A percentile compares a stretch with the other conserved stretches of the same genome.
These are phyloP conservation scores for Geodia barretti DNA, from an alignment of 37 sponge, comb jelly and placozoan species.

Conservation along the genomic window DNA sequence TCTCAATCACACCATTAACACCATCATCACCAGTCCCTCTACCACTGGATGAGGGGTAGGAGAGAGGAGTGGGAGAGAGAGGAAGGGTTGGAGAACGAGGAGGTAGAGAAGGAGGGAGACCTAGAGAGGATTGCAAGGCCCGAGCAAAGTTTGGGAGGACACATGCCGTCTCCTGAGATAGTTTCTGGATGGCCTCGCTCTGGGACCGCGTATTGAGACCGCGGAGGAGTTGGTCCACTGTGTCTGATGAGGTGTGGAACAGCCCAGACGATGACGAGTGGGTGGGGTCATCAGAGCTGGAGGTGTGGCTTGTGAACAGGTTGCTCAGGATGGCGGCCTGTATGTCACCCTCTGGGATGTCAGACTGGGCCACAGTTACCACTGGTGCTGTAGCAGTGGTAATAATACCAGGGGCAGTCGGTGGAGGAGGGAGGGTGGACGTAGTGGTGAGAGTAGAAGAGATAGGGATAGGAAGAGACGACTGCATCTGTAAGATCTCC, in stretches of 20 bases:
- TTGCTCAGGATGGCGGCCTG: neutral
- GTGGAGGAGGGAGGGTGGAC: too few species aligned
- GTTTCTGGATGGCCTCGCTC: conserved; percentile 22
- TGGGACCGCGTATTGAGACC: conserved; percentile 7
- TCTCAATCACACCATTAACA: too few species aligned
- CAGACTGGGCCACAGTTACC: too few species aligned
- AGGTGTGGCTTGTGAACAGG: neutral
- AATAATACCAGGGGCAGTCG: too few species aligned
- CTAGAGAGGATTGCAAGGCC: conserved; percentile 1
- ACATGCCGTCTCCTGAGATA: conserved; percentile 43
- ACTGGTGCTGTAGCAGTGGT: too few species aligned
- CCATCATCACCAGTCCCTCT: too few species aligned
- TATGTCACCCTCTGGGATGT: neutral
- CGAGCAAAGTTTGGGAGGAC: conserved; percentile 50
- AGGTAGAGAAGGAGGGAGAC: too few species aligned
- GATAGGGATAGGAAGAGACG: too few species aligned
- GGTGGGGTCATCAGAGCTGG: neutral
- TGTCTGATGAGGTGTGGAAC: conserved; percentile 46
- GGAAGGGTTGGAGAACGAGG: neutral
- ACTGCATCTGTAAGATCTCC: too few species aligned
- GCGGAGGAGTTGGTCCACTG: conserved; percentile 43
- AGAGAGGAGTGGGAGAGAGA: too few species aligned
- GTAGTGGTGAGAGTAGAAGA: too few species aligned
- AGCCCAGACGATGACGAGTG: neutral
- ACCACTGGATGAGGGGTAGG: too few species aligned